A percentile compares a stretch with the other conserved stretches of the same genome.
Evolutionary conservation across 1,140 invertebrate species (phyloP).

Genomic region (Akabosia matsudoensis): DNA sequence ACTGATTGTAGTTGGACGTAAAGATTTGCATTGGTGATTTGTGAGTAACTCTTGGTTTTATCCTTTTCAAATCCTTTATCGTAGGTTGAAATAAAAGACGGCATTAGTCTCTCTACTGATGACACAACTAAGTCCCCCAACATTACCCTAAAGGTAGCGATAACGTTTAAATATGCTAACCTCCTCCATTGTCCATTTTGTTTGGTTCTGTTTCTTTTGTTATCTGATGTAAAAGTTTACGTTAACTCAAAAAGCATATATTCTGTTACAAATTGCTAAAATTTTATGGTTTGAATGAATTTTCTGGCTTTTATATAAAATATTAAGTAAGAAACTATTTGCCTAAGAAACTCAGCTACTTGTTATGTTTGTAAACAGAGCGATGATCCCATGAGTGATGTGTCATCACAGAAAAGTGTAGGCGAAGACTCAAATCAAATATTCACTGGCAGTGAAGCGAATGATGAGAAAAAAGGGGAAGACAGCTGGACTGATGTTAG

Average conservation of each 20-base stretch:
- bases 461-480: slow-evolving; percentile 58
- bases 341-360: neutral
- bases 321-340: too few relatives aligned
- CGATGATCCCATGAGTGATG: slow-evolving; percentile 46
- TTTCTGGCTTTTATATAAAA: too few relatives aligned
- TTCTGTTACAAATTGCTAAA: too few relatives aligned
- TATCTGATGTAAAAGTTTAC: too few relatives aligned
- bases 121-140: slow-evolving; percentile 42
- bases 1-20: too few relatives aligned
- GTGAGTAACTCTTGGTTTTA: neutral
- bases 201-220: too few relatives aligned
- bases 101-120: slow-evolving; percentile 10
- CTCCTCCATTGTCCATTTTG: too few relatives aligned
- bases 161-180: too few relatives aligned
- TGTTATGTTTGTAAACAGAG: slow-evolving; percentile 30
- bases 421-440: slow-evolving; percentile 41
- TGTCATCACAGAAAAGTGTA: slow-evolving; percentile 43
- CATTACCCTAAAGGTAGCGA: slow-evolving; percentile 41
- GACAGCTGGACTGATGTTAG: slow-evolving; percentile 90
- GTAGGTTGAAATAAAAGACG: slow-evolving; percentile 31
- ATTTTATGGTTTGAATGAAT: too few relatives aligned
- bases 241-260: too few relatives aligned
- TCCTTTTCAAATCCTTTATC: neutral
- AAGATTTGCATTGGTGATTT: too few relatives aligned
- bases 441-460: slow-evolving; percentile 43